Evolutionary conservation across 1,140 invertebrate genomes (phyloP), one percentile per base, ranked within the genome.

Genomic region (Battus philenor): DNA sequence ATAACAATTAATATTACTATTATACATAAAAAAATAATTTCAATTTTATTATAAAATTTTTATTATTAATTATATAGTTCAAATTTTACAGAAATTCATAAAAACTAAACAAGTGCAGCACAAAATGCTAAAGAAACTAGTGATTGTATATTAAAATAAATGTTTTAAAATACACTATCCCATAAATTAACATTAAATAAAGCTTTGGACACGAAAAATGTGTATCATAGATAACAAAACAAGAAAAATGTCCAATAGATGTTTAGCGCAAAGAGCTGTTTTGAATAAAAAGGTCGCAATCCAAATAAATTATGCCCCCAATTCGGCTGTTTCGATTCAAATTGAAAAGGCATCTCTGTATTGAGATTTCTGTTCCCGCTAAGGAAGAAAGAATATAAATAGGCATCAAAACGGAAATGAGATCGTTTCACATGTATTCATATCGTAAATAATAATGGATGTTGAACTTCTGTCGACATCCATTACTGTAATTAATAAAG

Each of bases 381-480:
- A 65, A 58, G 56, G 65, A 64, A 68, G 59, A 68, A 51, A 71
- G 67, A 80, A 80, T 82, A 82, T 68, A 75, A 80, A 82, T 80
- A 76, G 72, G 63, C 62, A 64, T 66, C 75, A 80, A 83, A 80
- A 77, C 65, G 66, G 56, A 76, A 80, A 80, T 68, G 68, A 70
- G 77, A 80, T 72, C 62, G 59, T 59, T 73, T 64, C 68, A 27
- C 38, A 68, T 70, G 67, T 72, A 69, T 81, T 65, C 65, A 64
- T 61, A 59, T 59, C 55, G 56, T 59, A 47, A 63, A 55, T 65
- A 54, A 66, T 68, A 64, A 57, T 31, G 53, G 56, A 41, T 30
- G 20, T 33, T 8, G 24, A 36, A 18, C 6, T 36, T 44, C 18
- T 27, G 30, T 17, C 47, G 30, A 22, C 45, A 59, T 55, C 36